A percentile compares a stretch with the other conserved stretches of the same genome.
Conservation (phyloP, 2,113 vertebrate genomes). For the Heteronetta atricapilla region DNA sequence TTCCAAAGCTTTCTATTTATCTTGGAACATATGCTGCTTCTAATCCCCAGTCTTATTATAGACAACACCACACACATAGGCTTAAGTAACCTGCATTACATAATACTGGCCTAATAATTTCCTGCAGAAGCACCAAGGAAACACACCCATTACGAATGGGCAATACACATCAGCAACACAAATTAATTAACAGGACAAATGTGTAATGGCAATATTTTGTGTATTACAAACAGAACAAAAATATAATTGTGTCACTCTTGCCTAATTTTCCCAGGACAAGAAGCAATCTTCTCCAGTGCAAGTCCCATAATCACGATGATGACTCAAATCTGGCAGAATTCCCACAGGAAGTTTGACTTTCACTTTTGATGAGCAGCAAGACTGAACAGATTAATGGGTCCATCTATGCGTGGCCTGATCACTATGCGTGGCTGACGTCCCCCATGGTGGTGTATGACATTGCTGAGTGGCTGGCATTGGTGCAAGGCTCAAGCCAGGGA, state of each 20-base stretch:
- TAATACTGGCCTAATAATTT: slow-evolving; percentile 31
- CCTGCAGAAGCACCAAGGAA: slow-evolving; percentile 1
- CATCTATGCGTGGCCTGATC: background rate
- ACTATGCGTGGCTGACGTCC: background rate
- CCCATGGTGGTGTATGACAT: fast-evolving
- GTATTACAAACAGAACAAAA: background rate
- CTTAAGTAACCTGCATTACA: slow-evolving; percentile 53
- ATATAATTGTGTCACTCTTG: background rate
- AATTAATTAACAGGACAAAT: background rate
- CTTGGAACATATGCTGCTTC: slow-evolving; percentile 19
- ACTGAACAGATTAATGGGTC: background rate
- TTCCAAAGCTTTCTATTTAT: slow-evolving; percentile 4
- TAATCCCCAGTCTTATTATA: slow-evolving; percentile 46
- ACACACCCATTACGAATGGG: background rate
- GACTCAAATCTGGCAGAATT: background rate
- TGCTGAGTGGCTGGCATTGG: fast-evolving
- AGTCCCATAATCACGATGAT: fast-evolving
- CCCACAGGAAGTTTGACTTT: background rate
- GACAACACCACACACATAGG: background rate
- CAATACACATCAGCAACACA: background rate
- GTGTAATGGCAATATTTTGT: background rate
- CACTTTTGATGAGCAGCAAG: background rate
- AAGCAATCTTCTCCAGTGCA: background rate
- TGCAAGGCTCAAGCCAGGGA: background rate
- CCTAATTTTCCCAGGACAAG: slow-evolving; percentile 9